phyloP scores from a whole-genome alignment of 2,113 vertebrate species.

The Pandion haliaetus region DNA sequence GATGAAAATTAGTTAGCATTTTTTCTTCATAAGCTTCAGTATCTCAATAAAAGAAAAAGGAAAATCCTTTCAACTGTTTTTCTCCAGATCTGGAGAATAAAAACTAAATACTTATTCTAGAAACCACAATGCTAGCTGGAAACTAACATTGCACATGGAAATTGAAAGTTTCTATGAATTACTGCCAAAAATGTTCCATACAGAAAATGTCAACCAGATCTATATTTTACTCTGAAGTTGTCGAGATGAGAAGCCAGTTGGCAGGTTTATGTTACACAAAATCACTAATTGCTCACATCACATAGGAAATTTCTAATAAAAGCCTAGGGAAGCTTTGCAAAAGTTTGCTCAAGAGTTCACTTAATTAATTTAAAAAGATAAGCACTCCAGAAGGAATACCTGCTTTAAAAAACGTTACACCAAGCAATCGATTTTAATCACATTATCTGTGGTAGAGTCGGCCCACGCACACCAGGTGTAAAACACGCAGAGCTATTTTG shows the following conservation, averaged over 20 bases:
- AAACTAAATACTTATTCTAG: not conserved
- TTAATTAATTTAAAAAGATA: not conserved
- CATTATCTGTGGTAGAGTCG: not conserved
- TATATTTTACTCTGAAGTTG: slow-evolving; percentile 23
- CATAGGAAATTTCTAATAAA: slow-evolving; percentile 27
- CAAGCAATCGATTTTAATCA: not conserved
- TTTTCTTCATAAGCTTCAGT: not conserved
- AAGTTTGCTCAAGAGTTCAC: slow-evolving; percentile 5
- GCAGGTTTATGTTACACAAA: slow-evolving; percentile 23
- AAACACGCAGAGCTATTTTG: not conserved
- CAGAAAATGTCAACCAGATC: slow-evolving; percentile 24
- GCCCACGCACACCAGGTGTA: not conserved
- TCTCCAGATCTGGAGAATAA: not conserved
- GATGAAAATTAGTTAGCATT: not conserved
- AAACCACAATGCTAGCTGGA: slow-evolving; percentile 5
- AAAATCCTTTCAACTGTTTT: not conserved
- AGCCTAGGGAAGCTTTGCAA: slow-evolving; percentile 4
- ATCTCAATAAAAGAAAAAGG: not conserved
- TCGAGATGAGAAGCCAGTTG: slow-evolving; percentile 57
- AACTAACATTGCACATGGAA: not conserved
- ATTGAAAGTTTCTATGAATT: not conserved
- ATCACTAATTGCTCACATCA: slow-evolving; percentile 66
- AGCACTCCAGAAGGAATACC: slow-evolving; percentile 2
- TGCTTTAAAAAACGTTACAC: not conserved
- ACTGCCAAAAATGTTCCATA: slow-evolving; percentile 20